Evolutionary conservation across 2,888 invertebrate species (phyloP), one percentile per base, ranked within the genome.

Genomic region (Andrena praecox): DNA sequence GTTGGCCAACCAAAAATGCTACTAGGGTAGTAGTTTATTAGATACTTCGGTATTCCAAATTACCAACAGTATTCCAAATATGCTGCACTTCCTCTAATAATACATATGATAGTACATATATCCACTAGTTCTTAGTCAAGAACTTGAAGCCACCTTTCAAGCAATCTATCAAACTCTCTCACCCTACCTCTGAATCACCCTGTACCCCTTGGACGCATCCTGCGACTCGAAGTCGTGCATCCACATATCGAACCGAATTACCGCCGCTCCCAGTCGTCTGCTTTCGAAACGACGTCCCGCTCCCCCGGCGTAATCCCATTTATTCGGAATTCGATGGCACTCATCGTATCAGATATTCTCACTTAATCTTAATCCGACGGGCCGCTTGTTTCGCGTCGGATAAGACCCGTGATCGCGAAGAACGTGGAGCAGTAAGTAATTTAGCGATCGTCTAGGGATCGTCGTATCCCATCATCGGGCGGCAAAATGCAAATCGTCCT

Each of bases 371-470:
- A 73, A 79, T 56, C 68, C 64, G 63, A 42, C 60, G 67, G 78
- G 71, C 66, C 67, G 33, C 54, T 67, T 81, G 74, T 81, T 81
- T 81, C 74, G 80, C 63, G 59, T 8, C 29, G 10, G 56, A 66
- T 69, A 68, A 54, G 62, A 35, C n/a, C n/a, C 10, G 71, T 63
- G 75, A 69, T 68, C 56, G 35, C 60, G 77, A 59, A 59, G 86
- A 80, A 88, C 89, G 88, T 87, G 89, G 66, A 71, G 62, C 70
- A 80, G 87, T 89, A 89, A 89, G 89, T 88, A 89, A 89, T 89
- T 88, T 83, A 88, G 87, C 78, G 88, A 89, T 88, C 83, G 83
- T 42, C 67, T 77, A 70, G 83, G 82, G 82, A 82, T 87, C 80
- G 67, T 62, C 66, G 80, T 77, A 50, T 77, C 62, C 77, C 76